These are phyloP conservation scores for Planococcus citri DNA, from an alignment of 1,140 invertebrate species.

Conservation along the genomic window DNA sequence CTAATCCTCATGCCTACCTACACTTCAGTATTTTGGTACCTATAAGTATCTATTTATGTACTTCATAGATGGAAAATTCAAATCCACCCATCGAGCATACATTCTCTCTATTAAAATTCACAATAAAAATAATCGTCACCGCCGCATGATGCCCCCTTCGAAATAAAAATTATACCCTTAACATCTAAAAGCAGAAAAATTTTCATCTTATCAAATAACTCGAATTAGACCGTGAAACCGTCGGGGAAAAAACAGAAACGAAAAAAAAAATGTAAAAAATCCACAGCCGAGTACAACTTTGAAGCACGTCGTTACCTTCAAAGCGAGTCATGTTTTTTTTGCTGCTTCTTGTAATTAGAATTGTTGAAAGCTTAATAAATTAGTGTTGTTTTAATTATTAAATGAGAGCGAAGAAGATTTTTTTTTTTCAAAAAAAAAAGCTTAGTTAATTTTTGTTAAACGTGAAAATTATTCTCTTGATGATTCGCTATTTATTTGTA, in stretches of 20 bases:
- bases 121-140: no score
- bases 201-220: not conserved
- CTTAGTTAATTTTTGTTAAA: not conserved
- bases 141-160: no score
- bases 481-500: constrained; percentile 8
- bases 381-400: constrained; percentile 4
- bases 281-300: not conserved
- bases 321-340: not conserved
- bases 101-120: no score
- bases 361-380: constrained; percentile 8
- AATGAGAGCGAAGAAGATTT: constrained; percentile 6
- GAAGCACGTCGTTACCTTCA: not conserved
- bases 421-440: not conserved
- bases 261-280: not conserved
- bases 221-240: not conserved
- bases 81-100: no score
- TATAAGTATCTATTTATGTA: no score
- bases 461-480: not conserved
- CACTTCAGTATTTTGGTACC: no score
- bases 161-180: no score
- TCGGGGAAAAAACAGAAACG: not conserved
- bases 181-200: not conserved
- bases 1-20: no score
- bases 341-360: not conserved
- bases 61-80: no score